Evolutionary conservation across 2,797 vertebrate species (phyloP), one percentile per base, ranked within the genome.

Genomic region (Mormyrops attenuatus): DNA sequence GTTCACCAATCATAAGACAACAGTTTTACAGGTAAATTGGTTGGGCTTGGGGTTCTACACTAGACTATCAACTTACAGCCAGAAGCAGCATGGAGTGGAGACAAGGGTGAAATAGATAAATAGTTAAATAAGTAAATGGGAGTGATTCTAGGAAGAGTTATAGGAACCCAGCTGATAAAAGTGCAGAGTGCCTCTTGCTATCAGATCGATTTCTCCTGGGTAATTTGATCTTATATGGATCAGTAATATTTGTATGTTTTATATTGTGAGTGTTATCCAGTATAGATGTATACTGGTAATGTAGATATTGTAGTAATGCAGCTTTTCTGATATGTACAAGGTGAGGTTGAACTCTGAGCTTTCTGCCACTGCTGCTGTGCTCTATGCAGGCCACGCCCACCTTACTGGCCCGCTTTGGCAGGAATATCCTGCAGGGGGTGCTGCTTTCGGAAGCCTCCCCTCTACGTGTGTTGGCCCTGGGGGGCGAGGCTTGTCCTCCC

Each of bases 401-500:
- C 13, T 94, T 99, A 89, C 94, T 99, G 30, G 93, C 95, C 88
- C 96, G 96, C n/a, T 99, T 99, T 92, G 97, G 98, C 66, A 93
- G 92, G 66, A 90, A 88, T 20, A 87, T 95, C 90, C 93, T 99
- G 66, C 95, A 93, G 89, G 95, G 96, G 88, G 92, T 94, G 22
- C 94, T 98, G 89, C 84, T 99, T 89, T 97, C 97, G 30, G 90
- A 92, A 1, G 89, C 90, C 88, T 97, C 97, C 30, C 96, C 97
- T 0, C 94, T 99, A 90, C 96, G 98, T 87, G 94, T 99, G 55
- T 91, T 99, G 93, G 97, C 97, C 82, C 96, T 99, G 84, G 99
- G 99, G 1, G 99, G 99, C 26, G 99, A 99, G 93, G 92, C 96
- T 0, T 99, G 97, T 92, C 98, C 98, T 0, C 92, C 93, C 0